Evolutionary conservation across 2,797 vertebrate genomes (phyloP).

Genomic region (Sebastiscus tertius): DNA sequence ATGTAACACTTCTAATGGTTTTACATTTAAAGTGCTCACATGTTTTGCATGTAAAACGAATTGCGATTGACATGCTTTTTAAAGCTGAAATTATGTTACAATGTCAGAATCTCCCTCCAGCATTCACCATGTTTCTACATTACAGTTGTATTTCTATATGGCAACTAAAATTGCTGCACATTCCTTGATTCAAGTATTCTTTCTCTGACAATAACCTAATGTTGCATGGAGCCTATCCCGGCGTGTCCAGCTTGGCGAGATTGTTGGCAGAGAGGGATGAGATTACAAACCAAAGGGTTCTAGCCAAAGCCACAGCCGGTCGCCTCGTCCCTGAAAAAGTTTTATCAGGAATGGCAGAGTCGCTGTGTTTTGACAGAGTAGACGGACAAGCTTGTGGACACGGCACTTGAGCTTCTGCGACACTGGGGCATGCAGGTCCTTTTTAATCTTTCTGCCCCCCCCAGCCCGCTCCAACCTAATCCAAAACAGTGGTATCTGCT

Average conservation of each 20-base stretch:
- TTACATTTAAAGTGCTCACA: constrained; percentile 1
- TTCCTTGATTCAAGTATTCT: not conserved
- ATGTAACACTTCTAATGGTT: not conserved
- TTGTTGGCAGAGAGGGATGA: constrained; percentile 29
- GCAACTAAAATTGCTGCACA: not conserved
- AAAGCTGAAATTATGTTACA: not conserved
- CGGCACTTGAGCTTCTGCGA: constrained; percentile 18
- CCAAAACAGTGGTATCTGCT: not conserved
- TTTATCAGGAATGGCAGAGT: constrained; percentile 58
- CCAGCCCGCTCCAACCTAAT: not conserved
- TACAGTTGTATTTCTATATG: not conserved
- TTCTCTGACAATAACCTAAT: not conserved
- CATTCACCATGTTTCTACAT: not conserved
- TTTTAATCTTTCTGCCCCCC: constrained; percentile 23
- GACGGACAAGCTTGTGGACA: constrained; percentile 47
- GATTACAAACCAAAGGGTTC: constrained; percentile 49
- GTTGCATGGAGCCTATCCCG: constrained; percentile 34
- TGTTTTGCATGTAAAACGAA: constrained; percentile 5
- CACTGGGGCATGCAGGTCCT: constrained; percentile 9
- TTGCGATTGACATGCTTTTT: not conserved
- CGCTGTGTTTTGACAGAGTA: constrained; percentile 53
- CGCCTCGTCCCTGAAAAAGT: constrained; percentile 32
- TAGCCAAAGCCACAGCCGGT: constrained; percentile 30
- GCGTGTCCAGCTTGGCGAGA: constrained; percentile 15
- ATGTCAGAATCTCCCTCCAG: not conserved